Evolutionary conservation across 2,113 vertebrate genomes (phyloP).

Genomic region (Eolophus roseicapilla): DNA sequence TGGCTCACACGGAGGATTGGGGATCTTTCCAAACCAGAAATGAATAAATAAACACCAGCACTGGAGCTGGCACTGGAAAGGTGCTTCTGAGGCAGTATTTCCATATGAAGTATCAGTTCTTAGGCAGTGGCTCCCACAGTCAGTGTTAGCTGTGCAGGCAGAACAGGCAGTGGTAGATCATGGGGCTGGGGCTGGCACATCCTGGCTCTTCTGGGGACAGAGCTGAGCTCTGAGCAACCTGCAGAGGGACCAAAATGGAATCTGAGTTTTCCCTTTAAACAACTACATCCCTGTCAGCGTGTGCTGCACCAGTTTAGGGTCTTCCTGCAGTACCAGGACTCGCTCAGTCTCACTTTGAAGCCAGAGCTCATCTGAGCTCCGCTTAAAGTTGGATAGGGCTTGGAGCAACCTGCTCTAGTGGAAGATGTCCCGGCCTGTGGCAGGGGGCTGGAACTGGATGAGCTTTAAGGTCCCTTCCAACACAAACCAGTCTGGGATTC

Average conservation of each 20-base stretch:
- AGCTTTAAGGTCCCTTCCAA: neutral
- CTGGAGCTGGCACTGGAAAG: neutral
- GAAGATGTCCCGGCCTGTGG: neutral
- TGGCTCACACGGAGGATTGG: accelerated
- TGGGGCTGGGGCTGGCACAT: neutral
- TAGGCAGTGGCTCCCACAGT: neutral
- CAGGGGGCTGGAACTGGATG: neutral
- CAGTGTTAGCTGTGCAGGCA: neutral
- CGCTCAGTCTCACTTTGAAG: accelerated
- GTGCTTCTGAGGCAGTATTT: neutral
- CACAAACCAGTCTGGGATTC: neutral
- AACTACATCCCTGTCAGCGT: neutral
- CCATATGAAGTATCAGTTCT: neutral
- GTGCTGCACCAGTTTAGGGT: neutral
- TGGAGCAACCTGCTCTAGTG: neutral
- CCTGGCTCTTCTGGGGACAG: neutral
- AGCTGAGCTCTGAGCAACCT: neutral
- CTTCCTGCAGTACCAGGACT: neutral
- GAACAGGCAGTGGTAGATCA: neutral
- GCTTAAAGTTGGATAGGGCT: neutral
- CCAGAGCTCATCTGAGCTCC: neutral
- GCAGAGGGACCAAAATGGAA: neutral
- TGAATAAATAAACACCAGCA: neutral
- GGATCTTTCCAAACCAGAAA: neutral
- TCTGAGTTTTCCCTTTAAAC: neutral